A percentile compares a stretch with the other conserved stretches of the same genome.
These are phyloP conservation scores for Erebia aethiops DNA, from an alignment of 2,888 invertebrate species.

Conservation along the genomic window DNA sequence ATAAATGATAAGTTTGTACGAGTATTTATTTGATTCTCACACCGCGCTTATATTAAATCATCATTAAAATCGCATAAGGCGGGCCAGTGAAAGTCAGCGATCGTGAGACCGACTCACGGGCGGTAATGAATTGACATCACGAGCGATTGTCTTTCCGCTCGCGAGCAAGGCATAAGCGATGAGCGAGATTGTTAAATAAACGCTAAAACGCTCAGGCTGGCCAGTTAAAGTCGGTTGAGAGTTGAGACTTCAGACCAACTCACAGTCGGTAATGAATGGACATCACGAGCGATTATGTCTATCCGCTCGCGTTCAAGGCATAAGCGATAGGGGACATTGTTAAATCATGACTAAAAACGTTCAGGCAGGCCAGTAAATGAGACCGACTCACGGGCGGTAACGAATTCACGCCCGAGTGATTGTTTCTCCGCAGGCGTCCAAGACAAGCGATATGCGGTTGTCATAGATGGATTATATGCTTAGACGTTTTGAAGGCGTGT, in stretches of 20 bases:
- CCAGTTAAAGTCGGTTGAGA: too few species aligned
- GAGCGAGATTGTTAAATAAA: background rate
- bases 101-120: slow-evolving; percentile 39
- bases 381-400: slow-evolving; percentile 35
- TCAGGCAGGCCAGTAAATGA: slow-evolving; percentile 40
- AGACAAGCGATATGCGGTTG: slow-evolving; percentile 6
- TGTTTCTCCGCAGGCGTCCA: slow-evolving; percentile 30
- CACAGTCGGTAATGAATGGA: too few species aligned
- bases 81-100: slow-evolving; percentile 38
- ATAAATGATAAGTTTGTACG: background rate
- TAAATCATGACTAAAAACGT: slow-evolving; percentile 39
- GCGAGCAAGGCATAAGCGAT: background rate
- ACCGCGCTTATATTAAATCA: slow-evolving; percentile 36
- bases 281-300: slow-evolving; percentile 41
- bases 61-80: slow-evolving; percentile 39
- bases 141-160: slow-evolving; percentile 38
- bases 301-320: slow-evolving; percentile 23
- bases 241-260: too few species aligned
- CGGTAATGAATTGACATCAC: slow-evolving; percentile 37
- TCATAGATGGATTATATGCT: too few species aligned
- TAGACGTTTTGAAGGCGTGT: too few species aligned
- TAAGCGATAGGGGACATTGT: background rate
- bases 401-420: slow-evolving; percentile 36
- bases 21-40: slow-evolving; percentile 29
- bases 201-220: background rate